Evolutionary conservation across 2,797 vertebrate species (phyloP), one percentile per base, ranked within the genome.

Genomic region (Agapornis canus): DNA sequence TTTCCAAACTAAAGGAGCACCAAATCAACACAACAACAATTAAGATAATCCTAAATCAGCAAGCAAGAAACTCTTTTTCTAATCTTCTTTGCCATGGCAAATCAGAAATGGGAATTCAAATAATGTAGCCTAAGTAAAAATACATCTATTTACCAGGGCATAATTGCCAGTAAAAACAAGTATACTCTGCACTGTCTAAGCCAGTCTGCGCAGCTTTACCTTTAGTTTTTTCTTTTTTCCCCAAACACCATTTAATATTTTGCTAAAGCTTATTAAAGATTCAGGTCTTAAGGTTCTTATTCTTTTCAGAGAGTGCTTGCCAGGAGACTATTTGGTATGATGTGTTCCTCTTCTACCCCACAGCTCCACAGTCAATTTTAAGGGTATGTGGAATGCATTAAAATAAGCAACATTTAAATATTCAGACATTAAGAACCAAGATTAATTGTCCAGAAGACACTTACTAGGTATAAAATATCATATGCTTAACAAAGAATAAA

Each of bases 401-500:
- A 57, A 57, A 72, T 39, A 27, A 75, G 71, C 21, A 57, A 27
- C 16, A 77, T 29, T 75, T 40, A 40, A 81, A 54, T 7, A 35
- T 16, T 60, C 43, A 83, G 61, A 72, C 4, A 26, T 47, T 69
- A 76, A 69, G 31, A 95, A 83, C 10, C 3, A 17, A 6, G 51
- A 75, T 17, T 65, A 91, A 63, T 47, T 63, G 92, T 78, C 35
- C 29, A 87, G 63, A 90, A 64, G 23, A 52, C 6, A 73, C 45
- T 85, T 78, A 54, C 17, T 22, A 32, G 31, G 20, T 6, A 73
- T 52, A 59, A 80, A 70, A 85, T 61, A 65, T 21, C 32, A 70
- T 56, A 43, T n/a, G 29, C 8, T 90, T 89, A 91, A 52, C 27
- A 47, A 79, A 83, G 54, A 75, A 65, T 18, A 93, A 72, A 89